These are phyloP conservation scores for Orientallactaga sibirica DNA, from an alignment of 2,797 vertebrate genomes.

Conservation along the genomic window DNA sequence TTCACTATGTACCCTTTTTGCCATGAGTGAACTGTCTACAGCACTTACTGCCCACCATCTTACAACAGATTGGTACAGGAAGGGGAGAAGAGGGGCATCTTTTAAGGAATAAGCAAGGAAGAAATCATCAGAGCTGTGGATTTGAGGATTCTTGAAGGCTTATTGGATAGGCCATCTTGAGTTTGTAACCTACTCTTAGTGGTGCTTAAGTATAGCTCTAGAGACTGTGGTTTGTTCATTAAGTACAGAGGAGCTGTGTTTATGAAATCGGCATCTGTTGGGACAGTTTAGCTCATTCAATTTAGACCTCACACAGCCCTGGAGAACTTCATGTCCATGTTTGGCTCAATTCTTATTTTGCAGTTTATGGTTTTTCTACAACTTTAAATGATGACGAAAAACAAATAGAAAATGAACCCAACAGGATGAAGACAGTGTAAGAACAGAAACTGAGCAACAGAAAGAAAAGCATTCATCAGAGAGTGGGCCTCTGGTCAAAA, in stretches of 20 bases:
- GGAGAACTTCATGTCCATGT: conserved; percentile 15
- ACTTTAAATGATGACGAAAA: conserved; percentile 49
- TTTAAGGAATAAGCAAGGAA: not conserved
- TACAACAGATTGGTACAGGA: not conserved
- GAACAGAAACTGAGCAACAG: conserved; percentile 54
- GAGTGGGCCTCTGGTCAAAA: not conserved
- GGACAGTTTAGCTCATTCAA: conserved; percentile 43
- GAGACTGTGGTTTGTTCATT: conserved; percentile 42
- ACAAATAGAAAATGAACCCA: conserved; percentile 50
- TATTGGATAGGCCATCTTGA: conserved; percentile 35
- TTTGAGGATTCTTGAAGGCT: conserved; percentile 35
- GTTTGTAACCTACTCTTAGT: conserved; percentile 15
- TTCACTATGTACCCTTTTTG: not conserved
- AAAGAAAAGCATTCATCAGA: conserved; percentile 48
- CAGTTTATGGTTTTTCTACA: conserved; percentile 39
- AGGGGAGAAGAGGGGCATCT: conserved; percentile 7
- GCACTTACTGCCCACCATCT: not conserved
- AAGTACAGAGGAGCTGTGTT: conserved; percentile 36
- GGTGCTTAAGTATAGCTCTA: not conserved
- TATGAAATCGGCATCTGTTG: conserved; percentile 47
- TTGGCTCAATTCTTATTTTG: conserved; percentile 42
- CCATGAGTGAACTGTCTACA: not conserved
- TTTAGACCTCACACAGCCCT: conserved; percentile 21
- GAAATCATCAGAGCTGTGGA: conserved; percentile 26
- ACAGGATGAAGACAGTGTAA: not conserved